Percentiles rank a stretch among this genome's conserved stretches.
These are phyloP conservation scores for Drosophila ohnishii DNA, from an alignment of 1,140 invertebrate genomes.

Conservation along the genomic window DNA sequence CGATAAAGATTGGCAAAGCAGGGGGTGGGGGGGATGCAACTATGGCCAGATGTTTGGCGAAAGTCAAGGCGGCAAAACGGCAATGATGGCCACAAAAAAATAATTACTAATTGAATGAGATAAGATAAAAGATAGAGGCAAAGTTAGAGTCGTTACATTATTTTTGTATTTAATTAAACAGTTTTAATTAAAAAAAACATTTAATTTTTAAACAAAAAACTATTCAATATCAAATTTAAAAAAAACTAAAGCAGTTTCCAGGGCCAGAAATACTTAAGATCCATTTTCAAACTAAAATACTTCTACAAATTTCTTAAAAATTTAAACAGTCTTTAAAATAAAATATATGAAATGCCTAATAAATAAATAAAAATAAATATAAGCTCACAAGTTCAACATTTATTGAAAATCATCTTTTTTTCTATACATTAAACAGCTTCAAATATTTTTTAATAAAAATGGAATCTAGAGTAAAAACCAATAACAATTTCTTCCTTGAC, in stretches of 20 bases:
- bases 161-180: background rate
- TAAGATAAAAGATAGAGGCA: background rate
- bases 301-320: background rate
- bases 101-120: conserved; percentile 3
- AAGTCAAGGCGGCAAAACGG: conserved; percentile 21
- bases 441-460: background rate
- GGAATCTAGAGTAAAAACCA: background rate
- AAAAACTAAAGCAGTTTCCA: background rate
- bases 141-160: background rate
- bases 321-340: background rate
- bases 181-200: background rate
- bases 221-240: background rate
- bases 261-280: background rate
- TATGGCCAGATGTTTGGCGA: conserved; percentile 34
- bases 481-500: background rate
- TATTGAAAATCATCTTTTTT: background rate
- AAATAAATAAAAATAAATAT: no score
- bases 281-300: background rate
- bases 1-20: conserved; percentile 11
- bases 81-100: conserved; percentile 4
- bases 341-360: background rate
- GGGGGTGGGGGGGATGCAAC: background rate
- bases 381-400: background rate
- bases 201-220: background rate
- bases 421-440: background rate